Conservation (phyloP, 2,888 invertebrate species). For the Eustalomyia histrio region DNA sequence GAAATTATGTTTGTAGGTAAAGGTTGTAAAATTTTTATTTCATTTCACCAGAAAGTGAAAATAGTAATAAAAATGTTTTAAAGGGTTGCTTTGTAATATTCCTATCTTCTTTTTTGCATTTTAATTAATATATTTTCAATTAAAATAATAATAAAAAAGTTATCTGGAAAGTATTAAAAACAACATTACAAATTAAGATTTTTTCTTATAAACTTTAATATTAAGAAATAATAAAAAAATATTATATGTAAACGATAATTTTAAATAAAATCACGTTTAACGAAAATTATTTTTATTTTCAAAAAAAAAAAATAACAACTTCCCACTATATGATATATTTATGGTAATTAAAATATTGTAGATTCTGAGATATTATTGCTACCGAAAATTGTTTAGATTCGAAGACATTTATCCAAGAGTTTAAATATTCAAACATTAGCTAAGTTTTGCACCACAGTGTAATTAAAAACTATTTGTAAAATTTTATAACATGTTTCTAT, state of each 20-base stretch:
- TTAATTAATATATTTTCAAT: conserved; percentile 30
- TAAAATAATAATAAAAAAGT: conserved; percentile 16
- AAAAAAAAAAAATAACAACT: too few species aligned
- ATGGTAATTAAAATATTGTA: too few species aligned
- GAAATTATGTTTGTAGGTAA: conserved; percentile 28
- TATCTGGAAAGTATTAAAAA: conserved; percentile 8
- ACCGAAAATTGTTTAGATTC: too few species aligned
- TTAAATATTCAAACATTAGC: too few species aligned
- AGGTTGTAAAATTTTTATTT: conserved; percentile 13
- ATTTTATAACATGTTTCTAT: too few species aligned
- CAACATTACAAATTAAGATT: neutral
- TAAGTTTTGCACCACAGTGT: too few species aligned
- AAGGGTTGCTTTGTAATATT: neutral
- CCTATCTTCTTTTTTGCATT: conserved; percentile 16
- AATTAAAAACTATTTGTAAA: too few species aligned
- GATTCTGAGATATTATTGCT: too few species aligned
- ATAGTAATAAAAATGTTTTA: conserved; percentile 29
- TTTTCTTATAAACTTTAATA: neutral
- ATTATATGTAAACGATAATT: neutral
- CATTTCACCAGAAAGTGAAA: conserved; percentile 51
- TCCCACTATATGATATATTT: too few species aligned
- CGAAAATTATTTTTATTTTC: too few species aligned
- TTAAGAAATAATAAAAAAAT: neutral
- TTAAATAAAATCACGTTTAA: too few species aligned
- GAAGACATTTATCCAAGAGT: too few species aligned